Base-by-base conservation (phyloP, 2,888 invertebrate genomes). In the Harpagoxenus sublaevis region DNA sequence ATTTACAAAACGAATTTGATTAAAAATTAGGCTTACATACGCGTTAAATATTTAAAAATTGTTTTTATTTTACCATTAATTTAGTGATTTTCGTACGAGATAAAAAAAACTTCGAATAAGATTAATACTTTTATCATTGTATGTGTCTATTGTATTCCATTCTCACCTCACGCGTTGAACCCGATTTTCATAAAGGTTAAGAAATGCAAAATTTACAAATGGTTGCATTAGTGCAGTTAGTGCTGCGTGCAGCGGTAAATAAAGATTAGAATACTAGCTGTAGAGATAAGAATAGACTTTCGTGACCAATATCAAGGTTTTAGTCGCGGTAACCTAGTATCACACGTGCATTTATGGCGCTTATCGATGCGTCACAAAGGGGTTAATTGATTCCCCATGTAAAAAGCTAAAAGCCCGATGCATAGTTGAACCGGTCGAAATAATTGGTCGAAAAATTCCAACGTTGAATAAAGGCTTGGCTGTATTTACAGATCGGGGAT, bases 331-430 rank as follows among this genome's bases (percentile, higher is more conserved):
- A 71, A 71, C 28, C 71, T 70, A 79, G 57, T 71, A 71, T 62
- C 48, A 39, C 23, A 35, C 31, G 45, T 45, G 31, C 55, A n/a
- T 79, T 62, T 79, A 78, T 57, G 45, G 31, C 78, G 78, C 78
- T 78, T 78, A 79, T 79, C 79, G 71, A 60, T 39, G 60, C 71
- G 39, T 60, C 45, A 79, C 71, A 79, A 79, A 79, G 60, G 28
- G 28, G 35, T 79, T 79, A 71, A 79, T 79, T 71, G 60, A 79
- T 79, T 79, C 60, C 18, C 60, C 28, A 23, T 51, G 71, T 79
- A 71, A 79, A 79, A 78, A 70, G 48, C 35, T 70, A 45, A 79
- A 79, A 71, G 71, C 79, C 53, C 48, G 60, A 35, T 55, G 23
- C 57, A 12, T 60, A 60, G 48, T 79, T 71, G 60, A 71, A 12